phyloP scores from a whole-genome alignment of 2,113 vertebrate species.

The Scophthalmus maximus region DNA sequence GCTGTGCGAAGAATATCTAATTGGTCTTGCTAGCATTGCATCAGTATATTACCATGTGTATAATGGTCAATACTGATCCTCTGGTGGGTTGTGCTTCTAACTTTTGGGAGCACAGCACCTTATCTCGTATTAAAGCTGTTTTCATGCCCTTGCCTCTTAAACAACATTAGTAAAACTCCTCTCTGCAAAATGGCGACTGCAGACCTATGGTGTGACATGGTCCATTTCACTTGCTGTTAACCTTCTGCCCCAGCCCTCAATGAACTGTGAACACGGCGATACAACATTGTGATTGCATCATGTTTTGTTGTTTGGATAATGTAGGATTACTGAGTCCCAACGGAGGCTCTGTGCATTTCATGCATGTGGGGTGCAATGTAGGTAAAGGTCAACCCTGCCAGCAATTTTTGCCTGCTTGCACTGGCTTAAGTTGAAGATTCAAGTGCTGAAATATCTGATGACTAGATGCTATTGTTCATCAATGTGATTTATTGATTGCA shows the following conservation, averaged over 20 bases:
- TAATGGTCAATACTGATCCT: not conserved
- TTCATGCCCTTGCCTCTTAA: constrained; percentile 8
- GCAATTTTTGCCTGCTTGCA: not conserved
- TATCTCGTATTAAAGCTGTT: constrained; percentile 13
- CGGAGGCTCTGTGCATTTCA: too few relatives aligned
- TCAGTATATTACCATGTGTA: not conserved
- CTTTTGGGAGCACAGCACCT: not conserved
- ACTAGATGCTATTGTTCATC: not conserved
- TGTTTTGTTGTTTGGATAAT: constrained; percentile 6
- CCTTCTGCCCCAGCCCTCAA: not conserved
- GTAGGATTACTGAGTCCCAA: too few relatives aligned
- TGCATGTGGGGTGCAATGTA: not conserved
- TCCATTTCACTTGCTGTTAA: constrained; percentile 35
- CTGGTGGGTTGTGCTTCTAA: constrained; percentile 8
- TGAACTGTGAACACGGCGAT: constrained; percentile 6
- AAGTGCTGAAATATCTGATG: not conserved
- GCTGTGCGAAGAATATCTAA: not conserved
- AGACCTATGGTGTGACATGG: not conserved
- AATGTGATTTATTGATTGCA: not conserved
- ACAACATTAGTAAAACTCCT: constrained; percentile 20
- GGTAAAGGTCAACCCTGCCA: not conserved
- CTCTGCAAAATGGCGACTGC: constrained; percentile 15
- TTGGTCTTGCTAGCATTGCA: not conserved
- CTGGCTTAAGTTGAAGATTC: not conserved
- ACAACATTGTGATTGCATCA: not conserved